Evolutionary conservation across 2,888 invertebrate genomes (phyloP).

Genomic region (Tetragonula carbonaria): DNA sequence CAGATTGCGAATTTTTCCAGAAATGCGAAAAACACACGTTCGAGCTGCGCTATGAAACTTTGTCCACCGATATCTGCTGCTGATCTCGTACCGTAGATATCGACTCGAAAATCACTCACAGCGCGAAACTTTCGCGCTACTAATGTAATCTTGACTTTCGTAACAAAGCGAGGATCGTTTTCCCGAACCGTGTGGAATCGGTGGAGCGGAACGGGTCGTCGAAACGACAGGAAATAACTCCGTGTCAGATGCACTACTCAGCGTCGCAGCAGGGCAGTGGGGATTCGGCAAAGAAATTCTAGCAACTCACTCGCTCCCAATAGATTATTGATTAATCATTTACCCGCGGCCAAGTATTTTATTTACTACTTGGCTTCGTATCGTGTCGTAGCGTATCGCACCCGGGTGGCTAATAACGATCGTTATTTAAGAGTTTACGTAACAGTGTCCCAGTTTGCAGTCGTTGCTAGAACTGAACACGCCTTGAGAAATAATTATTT

Average conservation of each 20-base stretch:
- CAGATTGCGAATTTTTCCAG: too few relatives aligned
- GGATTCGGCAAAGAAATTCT: constrained; percentile 54
- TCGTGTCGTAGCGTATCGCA: constrained; percentile 52
- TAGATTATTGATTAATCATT: constrained; percentile 70
- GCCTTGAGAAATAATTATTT: constrained; percentile 60
- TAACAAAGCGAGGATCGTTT: background rate
- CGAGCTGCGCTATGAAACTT: too few relatives aligned
- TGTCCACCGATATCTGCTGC: too few relatives aligned
- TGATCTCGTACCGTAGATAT: too few relatives aligned
- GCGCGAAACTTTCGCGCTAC: too few relatives aligned
- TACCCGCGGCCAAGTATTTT: constrained; percentile 53
- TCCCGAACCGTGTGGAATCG: background rate
- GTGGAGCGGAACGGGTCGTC: background rate
- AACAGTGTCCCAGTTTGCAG: constrained; percentile 32
- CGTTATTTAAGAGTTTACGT: constrained; percentile 54
- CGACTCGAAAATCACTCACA: too few relatives aligned
- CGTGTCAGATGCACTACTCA: constrained; percentile 13
- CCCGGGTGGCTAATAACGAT: constrained; percentile 62
- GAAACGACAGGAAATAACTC: constrained; percentile 20
- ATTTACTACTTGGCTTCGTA: constrained; percentile 61
- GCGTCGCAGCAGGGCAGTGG: background rate
- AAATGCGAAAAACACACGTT: too few relatives aligned
- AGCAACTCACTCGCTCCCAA: constrained; percentile 42
- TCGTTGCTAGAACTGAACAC: constrained; percentile 12
- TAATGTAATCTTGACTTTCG: too few relatives aligned